Conservation (phyloP, 2,113 vertebrate species). For the Xiphophorus hellerii region DNA sequence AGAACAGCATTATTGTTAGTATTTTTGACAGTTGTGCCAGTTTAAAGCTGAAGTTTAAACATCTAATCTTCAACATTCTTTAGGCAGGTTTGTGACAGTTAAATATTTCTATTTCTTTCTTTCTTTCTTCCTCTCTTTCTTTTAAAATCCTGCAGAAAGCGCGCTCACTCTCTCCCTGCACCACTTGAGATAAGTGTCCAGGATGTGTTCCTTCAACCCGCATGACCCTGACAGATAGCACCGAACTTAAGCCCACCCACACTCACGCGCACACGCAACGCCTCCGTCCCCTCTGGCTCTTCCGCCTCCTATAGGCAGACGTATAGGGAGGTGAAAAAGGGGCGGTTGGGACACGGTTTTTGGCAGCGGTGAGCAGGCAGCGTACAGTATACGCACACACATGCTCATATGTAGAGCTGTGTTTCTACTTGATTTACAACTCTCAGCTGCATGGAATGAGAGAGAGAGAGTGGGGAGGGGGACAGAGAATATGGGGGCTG, state of each 20-base stretch:
- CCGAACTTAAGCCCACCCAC: slow-evolving; percentile 42
- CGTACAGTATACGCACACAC: slow-evolving; percentile 32
- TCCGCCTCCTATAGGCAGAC: slow-evolving; percentile 75
- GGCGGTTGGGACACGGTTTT: slow-evolving; percentile 83
- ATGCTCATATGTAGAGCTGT: slow-evolving; percentile 67
- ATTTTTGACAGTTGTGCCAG: neutral
- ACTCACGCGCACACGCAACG: slow-evolving; percentile 30
- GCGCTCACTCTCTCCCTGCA: slow-evolving; percentile 42
- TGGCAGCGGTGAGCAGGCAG: slow-evolving; percentile 78
- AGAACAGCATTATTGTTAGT: neutral
- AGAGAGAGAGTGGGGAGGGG: neutral
- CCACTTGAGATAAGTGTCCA: slow-evolving; percentile 72
- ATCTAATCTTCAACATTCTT: too few relatives aligned
- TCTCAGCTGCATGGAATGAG: slow-evolving; percentile 73
- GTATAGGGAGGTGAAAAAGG: slow-evolving; percentile 72
- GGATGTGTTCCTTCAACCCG: slow-evolving; percentile 73
- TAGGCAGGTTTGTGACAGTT: too few relatives aligned
- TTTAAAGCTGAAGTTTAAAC: neutral
- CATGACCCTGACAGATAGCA: slow-evolving; percentile 70
- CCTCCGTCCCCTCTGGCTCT: slow-evolving; percentile 56
- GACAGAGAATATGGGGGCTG: slow-evolving; percentile 4
- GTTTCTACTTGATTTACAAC: slow-evolving; percentile 83
- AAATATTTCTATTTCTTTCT: neutral
- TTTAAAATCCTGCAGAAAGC: slow-evolving; percentile 11
- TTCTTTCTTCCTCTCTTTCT: slow-evolving; percentile 11